These are phyloP conservation scores for Micrasema longulum DNA, from an alignment of 1,140 invertebrate genomes.

Conservation along the genomic window DNA sequence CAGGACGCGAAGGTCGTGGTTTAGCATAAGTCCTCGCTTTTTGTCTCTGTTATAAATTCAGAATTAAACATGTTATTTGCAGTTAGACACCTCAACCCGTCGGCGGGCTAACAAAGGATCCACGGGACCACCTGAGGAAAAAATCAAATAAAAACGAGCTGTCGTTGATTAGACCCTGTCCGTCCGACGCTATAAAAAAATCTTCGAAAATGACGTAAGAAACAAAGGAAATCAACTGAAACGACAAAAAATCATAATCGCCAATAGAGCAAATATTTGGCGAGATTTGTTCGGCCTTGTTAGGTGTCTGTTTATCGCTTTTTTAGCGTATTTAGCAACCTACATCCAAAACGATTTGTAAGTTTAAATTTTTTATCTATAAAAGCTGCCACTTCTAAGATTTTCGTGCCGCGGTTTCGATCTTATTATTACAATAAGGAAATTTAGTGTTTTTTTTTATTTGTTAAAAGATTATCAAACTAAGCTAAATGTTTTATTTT, in stretches of 20 bases:
- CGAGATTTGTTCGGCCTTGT: slow-evolving; percentile 37
- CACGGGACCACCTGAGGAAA: slow-evolving; percentile 31
- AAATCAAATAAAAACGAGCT: slow-evolving; percentile 43
- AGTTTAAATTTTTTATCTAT: too few relatives aligned
- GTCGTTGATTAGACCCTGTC: slow-evolving; percentile 12
- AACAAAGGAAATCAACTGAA: slow-evolving; percentile 33
- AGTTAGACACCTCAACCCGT: slow-evolving; percentile 28
- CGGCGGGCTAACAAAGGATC: slow-evolving; percentile 14
- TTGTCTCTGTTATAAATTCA: slow-evolving; percentile 7
- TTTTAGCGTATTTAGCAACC: too few relatives aligned
- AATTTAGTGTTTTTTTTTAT: too few relatives aligned
- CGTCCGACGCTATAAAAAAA: slow-evolving; percentile 21
- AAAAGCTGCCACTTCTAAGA: too few relatives aligned
- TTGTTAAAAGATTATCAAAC: too few relatives aligned
- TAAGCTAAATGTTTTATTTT: too few relatives aligned
- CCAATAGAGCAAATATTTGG: slow-evolving; percentile 37
- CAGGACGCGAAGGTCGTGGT: slow-evolving; percentile 2
- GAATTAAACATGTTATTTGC: slow-evolving; percentile 25
- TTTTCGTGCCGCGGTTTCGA: too few relatives aligned
- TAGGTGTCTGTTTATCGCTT: too few relatives aligned
- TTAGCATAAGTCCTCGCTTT: slow-evolving; percentile 25
- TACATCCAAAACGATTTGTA: too few relatives aligned
- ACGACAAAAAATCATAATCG: slow-evolving; percentile 30
- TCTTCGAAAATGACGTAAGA: neutral
- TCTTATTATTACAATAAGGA: too few relatives aligned